Evolutionary conservation across 2,888 invertebrate genomes (phyloP), one percentile per base, ranked within the genome.

Genomic region (Metalampra italica): DNA sequence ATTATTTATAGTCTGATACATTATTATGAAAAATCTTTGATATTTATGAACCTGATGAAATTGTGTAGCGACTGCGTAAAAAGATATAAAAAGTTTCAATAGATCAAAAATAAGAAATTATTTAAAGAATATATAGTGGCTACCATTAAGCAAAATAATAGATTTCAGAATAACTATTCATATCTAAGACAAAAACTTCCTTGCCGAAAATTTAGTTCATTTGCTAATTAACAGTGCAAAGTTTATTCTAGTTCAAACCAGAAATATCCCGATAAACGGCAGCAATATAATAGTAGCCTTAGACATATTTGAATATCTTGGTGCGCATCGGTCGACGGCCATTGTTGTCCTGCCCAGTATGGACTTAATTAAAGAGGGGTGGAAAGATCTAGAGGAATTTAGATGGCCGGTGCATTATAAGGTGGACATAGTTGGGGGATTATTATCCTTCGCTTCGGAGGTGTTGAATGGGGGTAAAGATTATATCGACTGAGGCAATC

Each of bases 281-380:
- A 67, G 61, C 73, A 78, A 76, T 78, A 81, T 82, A 85, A 83
- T 82, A 82, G 76, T 71, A 65, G 81, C 81, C 78, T 82, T 81
- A 82, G 83, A 88, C 82, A 77, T 88, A 87, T 88, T 89, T 87
- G 87, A 89, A 89, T 89, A 89, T 89, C 88, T 85, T 77, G 73
- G 75, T 68, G 78, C 74, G 78, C 83, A 87, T 87, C 88, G 85
- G 74, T 69, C 70, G 69, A 62, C 69, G 59, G 73, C 82, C 79
- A 86, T 89, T 88, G 88, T 89, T 85, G 80, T 77, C 62, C 74
- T 64, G 66, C 87, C 87, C 74, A 82, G 86, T 86, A 88, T 88
- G 89, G 89, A 88, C 87, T 89, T 89, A 89, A 89, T 89, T 89
- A 87, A 86, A 77, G 75, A 74, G 71, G 75, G 62, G 58, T 67